phyloP scores from a whole-genome alignment of 1,140 invertebrate species.

The Macrotrachela quadricornifera region DNA sequence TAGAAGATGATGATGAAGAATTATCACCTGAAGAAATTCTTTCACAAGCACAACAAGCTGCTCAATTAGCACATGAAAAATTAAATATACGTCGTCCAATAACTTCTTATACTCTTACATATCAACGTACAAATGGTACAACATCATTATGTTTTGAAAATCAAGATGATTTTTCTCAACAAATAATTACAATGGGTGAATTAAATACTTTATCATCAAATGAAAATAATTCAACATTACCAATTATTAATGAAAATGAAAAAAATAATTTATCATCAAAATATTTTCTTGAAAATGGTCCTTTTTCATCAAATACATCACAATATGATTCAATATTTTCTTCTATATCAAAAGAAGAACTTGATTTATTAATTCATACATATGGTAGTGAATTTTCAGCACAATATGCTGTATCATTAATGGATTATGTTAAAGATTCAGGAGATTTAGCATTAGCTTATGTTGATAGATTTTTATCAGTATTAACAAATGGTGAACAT shows the following conservation, averaged over 20 bases:
- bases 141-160: no score
- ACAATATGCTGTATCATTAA: conserved; percentile 54
- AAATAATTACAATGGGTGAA: no score
- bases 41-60: conserved; percentile 44
- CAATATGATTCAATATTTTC: conserved; percentile 82
- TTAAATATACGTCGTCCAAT: conserved; percentile 34
- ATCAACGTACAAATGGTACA: no score
- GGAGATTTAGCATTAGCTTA: not conserved
- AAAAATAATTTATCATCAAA: not conserved
- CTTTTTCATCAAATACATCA: conserved; percentile 81
- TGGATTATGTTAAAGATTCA: conserved; percentile 5
- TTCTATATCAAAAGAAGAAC: conserved; percentile 73
- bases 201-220: no score
- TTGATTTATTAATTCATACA: conserved; percentile 65
- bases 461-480: conserved; percentile 1
- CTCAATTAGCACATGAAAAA: conserved; percentile 42
- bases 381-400: conserved; percentile 70
- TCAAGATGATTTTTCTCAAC: no score
- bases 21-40: conserved; percentile 55
- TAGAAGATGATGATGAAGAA: conserved; percentile 47
- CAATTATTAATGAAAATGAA: no score
- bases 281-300: conserved; percentile 72
- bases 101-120: conserved; percentile 12
- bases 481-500: conserved; percentile 4
- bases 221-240: no score